Conservation (phyloP, 1,140 invertebrate genomes). For the Drosophila asahinai region DNA sequence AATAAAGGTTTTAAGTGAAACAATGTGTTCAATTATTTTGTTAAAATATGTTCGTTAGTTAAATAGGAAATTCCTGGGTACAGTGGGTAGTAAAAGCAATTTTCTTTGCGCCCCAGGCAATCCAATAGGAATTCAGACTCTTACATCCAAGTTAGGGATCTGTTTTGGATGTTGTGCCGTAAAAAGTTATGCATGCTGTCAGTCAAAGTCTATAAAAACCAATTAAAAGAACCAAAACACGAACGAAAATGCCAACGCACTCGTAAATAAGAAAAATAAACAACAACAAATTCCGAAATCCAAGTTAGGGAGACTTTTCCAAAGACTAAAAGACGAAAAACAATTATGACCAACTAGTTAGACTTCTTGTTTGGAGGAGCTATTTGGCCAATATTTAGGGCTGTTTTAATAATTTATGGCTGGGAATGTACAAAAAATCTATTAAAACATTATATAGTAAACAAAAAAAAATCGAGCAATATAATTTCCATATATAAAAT, state of each 20-base stretch:
- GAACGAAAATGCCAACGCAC: constrained; percentile 7
- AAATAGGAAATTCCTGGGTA: background rate
- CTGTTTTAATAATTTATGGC: constrained; percentile 8
- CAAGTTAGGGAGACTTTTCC: constrained; percentile 8
- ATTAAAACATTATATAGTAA: too few relatives aligned
- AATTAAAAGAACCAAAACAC: constrained; percentile 30
- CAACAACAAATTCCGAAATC: background rate
- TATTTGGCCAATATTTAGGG: constrained; percentile 25
- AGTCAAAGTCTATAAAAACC: constrained; percentile 26
- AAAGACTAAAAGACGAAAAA: constrained; percentile 17
- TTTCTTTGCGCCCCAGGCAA: background rate
- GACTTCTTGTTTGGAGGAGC: constrained; percentile 14
- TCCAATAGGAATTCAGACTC: constrained; percentile 3
- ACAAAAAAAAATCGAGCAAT: too few relatives aligned
- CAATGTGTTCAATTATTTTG: background rate
- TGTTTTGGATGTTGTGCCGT: constrained; percentile 9
- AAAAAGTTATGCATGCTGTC: constrained; percentile 13
- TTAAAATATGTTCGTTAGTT: background rate
- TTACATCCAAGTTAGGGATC: background rate
- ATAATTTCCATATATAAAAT: too few relatives aligned
- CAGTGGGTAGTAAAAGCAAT: background rate
- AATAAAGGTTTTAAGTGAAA: too few relatives aligned
- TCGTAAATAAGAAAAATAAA: background rate
- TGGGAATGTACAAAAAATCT: background rate
- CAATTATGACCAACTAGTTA: constrained; percentile 51